Conservation (phyloP, 2,888 invertebrate genomes). For the Unio pictorum region DNA sequence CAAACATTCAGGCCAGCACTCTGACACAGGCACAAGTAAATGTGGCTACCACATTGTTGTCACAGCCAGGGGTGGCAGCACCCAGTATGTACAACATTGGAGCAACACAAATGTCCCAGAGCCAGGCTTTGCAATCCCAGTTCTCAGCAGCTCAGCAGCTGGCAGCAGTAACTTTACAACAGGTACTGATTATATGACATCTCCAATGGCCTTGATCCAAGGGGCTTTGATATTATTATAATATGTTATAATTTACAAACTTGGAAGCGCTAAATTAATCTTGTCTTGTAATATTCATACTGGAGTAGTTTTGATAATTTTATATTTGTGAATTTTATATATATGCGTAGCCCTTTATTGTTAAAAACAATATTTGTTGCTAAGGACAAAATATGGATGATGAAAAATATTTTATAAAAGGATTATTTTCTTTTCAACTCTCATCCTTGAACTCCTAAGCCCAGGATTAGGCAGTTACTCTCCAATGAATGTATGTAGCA, state of each 20-base stretch:
- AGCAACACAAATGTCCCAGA: conserved; percentile 36
- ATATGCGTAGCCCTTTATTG: no score
- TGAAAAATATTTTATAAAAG: no score
- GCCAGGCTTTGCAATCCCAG: conserved; percentile 48
- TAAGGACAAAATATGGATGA: no score
- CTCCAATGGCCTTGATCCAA: background rate
- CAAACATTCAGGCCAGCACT: conserved; percentile 5
- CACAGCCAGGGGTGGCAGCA: conserved; percentile 25
- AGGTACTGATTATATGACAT: conserved; percentile 25
- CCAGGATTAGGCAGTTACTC: no score
- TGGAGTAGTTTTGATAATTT: background rate
- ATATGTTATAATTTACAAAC: conserved; percentile 9
- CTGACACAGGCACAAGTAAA: conserved; percentile 15
- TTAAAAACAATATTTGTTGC: no score
- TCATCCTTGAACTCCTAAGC: no score
- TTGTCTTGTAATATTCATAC: background rate
- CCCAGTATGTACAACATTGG: conserved; percentile 55
- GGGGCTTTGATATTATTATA: conserved; percentile 3
- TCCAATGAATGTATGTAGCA: no score
- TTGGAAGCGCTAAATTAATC: background rate
- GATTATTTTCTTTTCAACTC: no score
- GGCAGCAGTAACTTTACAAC: conserved; percentile 41
- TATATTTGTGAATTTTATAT: no score
- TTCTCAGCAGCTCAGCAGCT: conserved; percentile 49
- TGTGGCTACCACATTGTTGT: conserved; percentile 28